Evolutionary conservation across 2,113 vertebrate species (phyloP).

Genomic region (Pyrgilauda ruficollis): DNA sequence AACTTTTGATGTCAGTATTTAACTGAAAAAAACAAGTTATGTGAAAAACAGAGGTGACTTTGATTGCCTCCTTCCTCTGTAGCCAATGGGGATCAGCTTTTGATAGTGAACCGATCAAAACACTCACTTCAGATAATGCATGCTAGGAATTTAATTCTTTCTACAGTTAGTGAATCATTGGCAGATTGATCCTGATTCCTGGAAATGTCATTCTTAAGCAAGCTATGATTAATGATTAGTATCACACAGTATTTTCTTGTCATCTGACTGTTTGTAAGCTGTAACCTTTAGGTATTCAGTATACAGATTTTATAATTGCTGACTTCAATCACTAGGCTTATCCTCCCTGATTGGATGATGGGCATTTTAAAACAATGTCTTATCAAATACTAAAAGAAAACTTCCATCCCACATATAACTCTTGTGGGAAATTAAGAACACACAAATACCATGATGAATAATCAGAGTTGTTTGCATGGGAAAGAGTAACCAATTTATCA

Average conservation of each 20-base stretch:
- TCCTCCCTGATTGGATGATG: not conserved
- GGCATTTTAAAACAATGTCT: not conserved
- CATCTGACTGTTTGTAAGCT: constrained; percentile 32
- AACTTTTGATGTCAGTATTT: not conserved
- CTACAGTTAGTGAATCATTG: constrained; percentile 19
- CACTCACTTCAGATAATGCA: not conserved
- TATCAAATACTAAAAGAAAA: not conserved
- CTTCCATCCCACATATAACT: not conserved
- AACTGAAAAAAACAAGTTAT: not conserved
- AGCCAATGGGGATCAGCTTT: constrained; percentile 16
- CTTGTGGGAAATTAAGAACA: not conserved
- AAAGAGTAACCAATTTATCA: not conserved
- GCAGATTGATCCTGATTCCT: constrained; percentile 38
- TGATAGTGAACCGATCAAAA: constrained; percentile 34
- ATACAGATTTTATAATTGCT: not conserved
- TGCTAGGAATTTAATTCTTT: not conserved
- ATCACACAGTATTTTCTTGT: constrained; percentile 29
- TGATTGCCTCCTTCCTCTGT: not conserved
- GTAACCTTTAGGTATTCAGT: constrained; percentile 18
- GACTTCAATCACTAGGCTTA: not conserved
- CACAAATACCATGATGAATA: not conserved
- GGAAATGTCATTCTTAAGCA: constrained; percentile 29
- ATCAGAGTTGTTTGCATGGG: not conserved
- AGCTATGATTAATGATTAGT: constrained; percentile 33
- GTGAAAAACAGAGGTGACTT: not conserved